These are phyloP conservation scores for Drosophila littoralis DNA, from an alignment of 1,140 invertebrate genomes.

Conservation along the genomic window DNA sequence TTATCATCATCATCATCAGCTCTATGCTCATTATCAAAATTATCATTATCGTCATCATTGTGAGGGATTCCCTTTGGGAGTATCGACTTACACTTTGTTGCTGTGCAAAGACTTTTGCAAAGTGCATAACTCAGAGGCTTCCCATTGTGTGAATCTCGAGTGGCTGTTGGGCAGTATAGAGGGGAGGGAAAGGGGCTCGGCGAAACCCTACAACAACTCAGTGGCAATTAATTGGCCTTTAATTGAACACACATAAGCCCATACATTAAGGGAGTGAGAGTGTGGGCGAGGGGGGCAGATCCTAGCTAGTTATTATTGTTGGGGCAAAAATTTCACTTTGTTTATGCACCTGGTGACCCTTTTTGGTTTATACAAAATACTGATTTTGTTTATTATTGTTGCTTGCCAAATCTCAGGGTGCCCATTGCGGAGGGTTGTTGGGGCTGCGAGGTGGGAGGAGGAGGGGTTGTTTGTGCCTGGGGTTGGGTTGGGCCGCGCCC, in stretches of 20 bases:
- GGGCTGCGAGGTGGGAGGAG: slow-evolving; percentile 6
- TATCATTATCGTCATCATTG: background rate
- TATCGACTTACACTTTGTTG: slow-evolving; percentile 5
- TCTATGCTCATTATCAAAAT: background rate
- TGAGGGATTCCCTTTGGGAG: background rate
- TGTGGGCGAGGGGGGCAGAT: background rate
- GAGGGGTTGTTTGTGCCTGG: slow-evolving; percentile 17
- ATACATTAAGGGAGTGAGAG: background rate
- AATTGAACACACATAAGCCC: background rate
- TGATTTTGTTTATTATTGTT: slow-evolving; percentile 75
- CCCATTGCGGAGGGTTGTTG: slow-evolving; percentile 1
- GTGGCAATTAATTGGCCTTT: slow-evolving; percentile 58
- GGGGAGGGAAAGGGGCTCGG: no score
- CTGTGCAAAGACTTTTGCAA: background rate
- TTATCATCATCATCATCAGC: background rate
- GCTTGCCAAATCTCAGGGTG: slow-evolving; percentile 25
- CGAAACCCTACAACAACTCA: slow-evolving; percentile 48
- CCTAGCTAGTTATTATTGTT: slow-evolving; percentile 31
- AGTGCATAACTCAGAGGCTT: background rate
- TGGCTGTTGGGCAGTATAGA: slow-evolving; percentile 10
- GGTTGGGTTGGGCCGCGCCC: slow-evolving; percentile 12
- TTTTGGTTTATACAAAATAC: slow-evolving; percentile 73
- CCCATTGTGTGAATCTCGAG: background rate
- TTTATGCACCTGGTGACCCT: slow-evolving; percentile 71
- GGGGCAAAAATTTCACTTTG: slow-evolving; percentile 21